Evolutionary conservation across 2,888 invertebrate species (phyloP).

Genomic region (Hoplodrina ambigua): DNA sequence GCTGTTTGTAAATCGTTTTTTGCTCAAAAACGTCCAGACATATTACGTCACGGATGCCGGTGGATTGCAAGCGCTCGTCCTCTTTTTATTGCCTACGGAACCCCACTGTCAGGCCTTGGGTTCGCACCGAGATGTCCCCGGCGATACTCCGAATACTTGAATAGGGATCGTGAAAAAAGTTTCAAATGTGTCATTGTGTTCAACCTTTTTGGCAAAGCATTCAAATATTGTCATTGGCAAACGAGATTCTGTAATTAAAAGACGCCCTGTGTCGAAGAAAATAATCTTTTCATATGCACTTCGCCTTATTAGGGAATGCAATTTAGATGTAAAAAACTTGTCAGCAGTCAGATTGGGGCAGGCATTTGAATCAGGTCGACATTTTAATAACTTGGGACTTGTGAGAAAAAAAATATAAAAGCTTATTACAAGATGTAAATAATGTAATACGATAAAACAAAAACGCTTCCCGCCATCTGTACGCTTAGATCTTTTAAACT

Average conservation of each 20-base stretch:
- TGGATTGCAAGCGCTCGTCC: conserved; percentile 62
- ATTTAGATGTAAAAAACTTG: conserved; percentile 57
- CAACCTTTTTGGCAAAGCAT: conserved; percentile 62
- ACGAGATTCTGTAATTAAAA: conserved; percentile 60
- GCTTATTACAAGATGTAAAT: conserved; percentile 37
- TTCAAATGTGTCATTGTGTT: conserved; percentile 70
- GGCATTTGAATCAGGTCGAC: conserved; percentile 51
- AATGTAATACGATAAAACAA: conserved; percentile 8
- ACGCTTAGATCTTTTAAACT: too few relatives aligned
- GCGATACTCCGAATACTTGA: conserved; percentile 75
- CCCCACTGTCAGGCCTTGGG: conserved; percentile 83
- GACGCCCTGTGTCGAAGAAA: conserved; percentile 53
- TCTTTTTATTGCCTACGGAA: conserved; percentile 78
- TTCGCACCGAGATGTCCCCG: conserved; percentile 75
- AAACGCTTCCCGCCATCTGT: too few relatives aligned
- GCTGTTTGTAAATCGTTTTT: conserved; percentile 71
- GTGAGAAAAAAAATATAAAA: conserved; percentile 33
- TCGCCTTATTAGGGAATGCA: conserved; percentile 21
- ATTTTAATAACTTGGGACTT: conserved; percentile 42
- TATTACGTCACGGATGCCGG: conserved; percentile 79
- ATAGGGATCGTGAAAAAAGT: conserved; percentile 72
- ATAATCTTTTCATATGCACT: conserved; percentile 46
- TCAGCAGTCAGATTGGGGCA: conserved; percentile 31
- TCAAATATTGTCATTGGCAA: conserved; percentile 63
- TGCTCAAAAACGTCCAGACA: conserved; percentile 78